phyloP scores from a whole-genome alignment of 2,113 vertebrate genomes.

The Canis aureus region DNA sequence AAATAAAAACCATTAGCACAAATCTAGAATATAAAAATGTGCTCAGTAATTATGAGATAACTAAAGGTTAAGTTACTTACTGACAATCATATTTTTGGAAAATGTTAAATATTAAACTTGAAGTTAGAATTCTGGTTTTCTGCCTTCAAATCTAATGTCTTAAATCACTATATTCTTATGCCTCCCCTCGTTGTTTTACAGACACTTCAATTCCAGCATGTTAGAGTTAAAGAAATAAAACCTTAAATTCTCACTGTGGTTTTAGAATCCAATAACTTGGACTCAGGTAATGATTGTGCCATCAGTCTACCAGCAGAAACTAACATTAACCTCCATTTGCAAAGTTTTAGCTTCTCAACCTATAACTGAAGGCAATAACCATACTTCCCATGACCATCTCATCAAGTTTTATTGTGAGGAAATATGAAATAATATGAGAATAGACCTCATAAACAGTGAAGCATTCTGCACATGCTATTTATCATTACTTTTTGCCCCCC shows the following conservation, averaged over 20 bases:
- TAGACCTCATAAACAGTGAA: not conserved
- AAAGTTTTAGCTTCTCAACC: not conserved
- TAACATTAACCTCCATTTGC: not conserved
- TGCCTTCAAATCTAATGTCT: not conserved
- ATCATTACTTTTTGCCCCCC: not conserved
- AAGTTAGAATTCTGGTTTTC: not conserved
- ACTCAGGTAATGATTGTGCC: not conserved
- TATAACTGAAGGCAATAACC: not conserved
- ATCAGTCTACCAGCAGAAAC: not conserved
- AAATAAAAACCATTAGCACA: not conserved
- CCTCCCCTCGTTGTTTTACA: not conserved
- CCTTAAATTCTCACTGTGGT: not conserved
- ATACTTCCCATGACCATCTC: not conserved
- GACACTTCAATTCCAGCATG: not conserved
- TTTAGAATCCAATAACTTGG: constrained; percentile 1
- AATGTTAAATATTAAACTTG: not conserved
- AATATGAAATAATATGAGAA: not conserved
- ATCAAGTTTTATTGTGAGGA: not conserved
- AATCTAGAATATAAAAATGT: not conserved
- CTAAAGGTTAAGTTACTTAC: not conserved
- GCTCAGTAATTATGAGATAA: constrained; percentile 27
- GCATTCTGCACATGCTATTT: not conserved
- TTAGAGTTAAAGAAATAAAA: constrained; percentile 20
- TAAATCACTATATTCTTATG: not conserved
- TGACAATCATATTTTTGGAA: not conserved